Evolutionary conservation across 2,888 invertebrate genomes (phyloP).

Genomic region (Hypselothyrea guttata): DNA sequence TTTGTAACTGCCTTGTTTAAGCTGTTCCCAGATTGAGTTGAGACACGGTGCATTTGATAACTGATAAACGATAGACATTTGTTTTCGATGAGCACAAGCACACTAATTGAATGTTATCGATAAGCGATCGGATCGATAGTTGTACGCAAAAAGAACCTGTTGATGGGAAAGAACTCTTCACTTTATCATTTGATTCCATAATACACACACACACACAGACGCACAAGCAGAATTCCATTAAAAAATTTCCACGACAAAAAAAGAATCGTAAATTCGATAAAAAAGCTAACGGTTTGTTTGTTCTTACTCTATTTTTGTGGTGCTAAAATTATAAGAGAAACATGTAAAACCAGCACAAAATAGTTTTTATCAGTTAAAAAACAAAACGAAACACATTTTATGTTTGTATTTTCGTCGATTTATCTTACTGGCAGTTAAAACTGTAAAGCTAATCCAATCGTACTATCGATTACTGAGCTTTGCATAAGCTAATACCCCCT

Average conservation of each 20-base stretch:
- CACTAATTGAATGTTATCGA: constrained; percentile 39
- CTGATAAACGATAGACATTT: constrained; percentile 49
- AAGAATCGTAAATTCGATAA: constrained; percentile 33
- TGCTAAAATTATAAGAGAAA: constrained; percentile 43
- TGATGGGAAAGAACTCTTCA: no score
- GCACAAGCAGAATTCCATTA: constrained; percentile 70
- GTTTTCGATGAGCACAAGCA: constrained; percentile 59
- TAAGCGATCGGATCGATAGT: constrained; percentile 29
- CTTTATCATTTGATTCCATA: constrained; percentile 11
- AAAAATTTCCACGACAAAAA: constrained; percentile 52
- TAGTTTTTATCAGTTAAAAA: constrained; percentile 38
- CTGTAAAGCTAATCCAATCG: constrained; percentile 30
- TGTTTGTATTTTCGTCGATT: constrained; percentile 35
- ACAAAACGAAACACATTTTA: no score
- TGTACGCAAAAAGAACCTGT: constrained; percentile 24
- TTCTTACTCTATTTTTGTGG: constrained; percentile 50
- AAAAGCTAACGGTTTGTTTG: constrained; percentile 47
- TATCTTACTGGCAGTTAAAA: constrained; percentile 40
- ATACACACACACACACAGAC: constrained; percentile 24
- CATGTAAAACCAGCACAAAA: constrained; percentile 37
- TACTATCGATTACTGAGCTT: constrained; percentile 27
- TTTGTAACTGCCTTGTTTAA: constrained; percentile 72
- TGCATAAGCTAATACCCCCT: constrained; percentile 51
- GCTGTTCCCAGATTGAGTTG: constrained; percentile 46
- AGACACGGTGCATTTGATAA: constrained; percentile 31